Evolutionary conservation across 2,797 vertebrate species (phyloP).

Genomic region (Eurystomus glaucurus): DNA sequence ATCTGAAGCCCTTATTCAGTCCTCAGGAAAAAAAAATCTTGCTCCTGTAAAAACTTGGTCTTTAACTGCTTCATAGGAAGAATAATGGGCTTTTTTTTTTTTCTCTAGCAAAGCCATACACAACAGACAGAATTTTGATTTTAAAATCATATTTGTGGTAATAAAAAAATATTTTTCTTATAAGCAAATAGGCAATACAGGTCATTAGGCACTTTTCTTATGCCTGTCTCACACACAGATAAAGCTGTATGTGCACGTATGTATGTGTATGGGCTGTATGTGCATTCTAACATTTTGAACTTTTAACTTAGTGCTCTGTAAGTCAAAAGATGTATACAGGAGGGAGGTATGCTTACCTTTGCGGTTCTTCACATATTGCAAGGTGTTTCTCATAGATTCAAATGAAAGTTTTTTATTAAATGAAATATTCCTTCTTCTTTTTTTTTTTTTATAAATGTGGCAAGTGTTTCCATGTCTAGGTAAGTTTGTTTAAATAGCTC

Average conservation of each 20-base stretch:
- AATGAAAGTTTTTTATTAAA: constrained; percentile 8
- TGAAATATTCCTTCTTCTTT: background rate
- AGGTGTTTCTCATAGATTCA: background rate
- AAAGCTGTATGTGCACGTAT: background rate
- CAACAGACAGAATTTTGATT: background rate
- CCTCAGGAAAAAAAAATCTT: background rate
- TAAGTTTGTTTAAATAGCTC: constrained; percentile 64
- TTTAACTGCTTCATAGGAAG: background rate
- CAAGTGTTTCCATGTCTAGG: constrained; percentile 36
- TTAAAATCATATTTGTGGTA: background rate
- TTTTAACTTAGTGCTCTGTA: background rate
- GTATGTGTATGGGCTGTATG: background rate
- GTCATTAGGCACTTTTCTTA: background rate
- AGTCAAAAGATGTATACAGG: background rate
- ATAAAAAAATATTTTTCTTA: background rate
- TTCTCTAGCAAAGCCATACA: background rate
- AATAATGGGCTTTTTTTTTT: background rate
- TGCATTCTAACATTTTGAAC: background rate
- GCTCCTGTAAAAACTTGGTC: background rate
- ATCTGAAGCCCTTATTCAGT: background rate
- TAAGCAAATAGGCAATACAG: background rate
- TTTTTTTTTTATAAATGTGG: background rate
- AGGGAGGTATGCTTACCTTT: background rate
- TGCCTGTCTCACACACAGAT: background rate
- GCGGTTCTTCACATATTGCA: background rate